Evolutionary conservation across 2,888 invertebrate genomes (phyloP), one percentile per base, ranked within the genome.

Genomic region (Ochropacha duplaris): DNA sequence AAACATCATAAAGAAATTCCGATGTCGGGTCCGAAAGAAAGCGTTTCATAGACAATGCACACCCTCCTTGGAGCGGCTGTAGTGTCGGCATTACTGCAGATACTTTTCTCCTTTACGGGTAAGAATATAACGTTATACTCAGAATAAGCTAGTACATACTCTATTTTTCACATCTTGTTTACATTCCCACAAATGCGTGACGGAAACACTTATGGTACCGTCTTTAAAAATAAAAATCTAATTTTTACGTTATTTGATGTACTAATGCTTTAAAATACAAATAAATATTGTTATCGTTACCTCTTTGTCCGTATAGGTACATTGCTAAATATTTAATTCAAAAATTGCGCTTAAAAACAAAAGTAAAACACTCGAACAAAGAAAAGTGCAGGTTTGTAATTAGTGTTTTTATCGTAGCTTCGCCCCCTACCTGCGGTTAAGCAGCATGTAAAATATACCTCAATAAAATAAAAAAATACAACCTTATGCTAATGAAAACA

Each of bases 1-100:
- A 63, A 61, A 64, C 65, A 68, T 76, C 77, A 75, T 86, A 83
- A 82, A 79, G 67, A 72, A 73, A 76, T 81, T 88, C 90, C 80
- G 86, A 89, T 90, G 90, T 79, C 77, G 84, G 81, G 74, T 73
- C 72, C 67, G 76, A 72, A 72, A 76, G 83, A 76, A 70, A 82
- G 76, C 79, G 84, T 82, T 73, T 73, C 80, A 76, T 91, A 90
- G 91, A 91, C 88, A 87, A 91, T 92, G 92, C 85, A 83, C 85
- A 85, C 83, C 78, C 83, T 90, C 81, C 79, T 89, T 71, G 79
- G 82, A 80, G 81, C 84, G 81, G 86, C 87, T 81, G 86, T 81
- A 76, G 81, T 82, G 79, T 88, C 90, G 76, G 89, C 88, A 69
- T 67, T 92, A 77, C 78, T 92, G 76, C 92, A 91, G 74, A 82